Evolutionary conservation across 2,888 invertebrate genomes (phyloP).

Genomic region (Pandemis corylana): DNA sequence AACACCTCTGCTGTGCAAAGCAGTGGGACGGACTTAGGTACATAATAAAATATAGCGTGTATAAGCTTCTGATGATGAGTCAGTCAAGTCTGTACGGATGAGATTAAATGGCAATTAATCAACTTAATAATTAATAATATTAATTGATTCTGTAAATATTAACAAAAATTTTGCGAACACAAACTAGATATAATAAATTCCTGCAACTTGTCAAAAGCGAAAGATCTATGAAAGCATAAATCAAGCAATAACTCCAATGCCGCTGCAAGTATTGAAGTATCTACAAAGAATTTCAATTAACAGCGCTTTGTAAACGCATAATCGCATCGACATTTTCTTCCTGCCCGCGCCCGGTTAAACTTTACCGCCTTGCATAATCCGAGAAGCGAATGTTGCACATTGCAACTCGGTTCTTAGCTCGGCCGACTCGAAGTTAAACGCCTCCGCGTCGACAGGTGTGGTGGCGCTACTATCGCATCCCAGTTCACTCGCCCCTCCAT

Average conservation of each 20-base stretch:
- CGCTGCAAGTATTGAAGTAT: conserved; percentile 12
- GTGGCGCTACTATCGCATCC: conserved; percentile 59
- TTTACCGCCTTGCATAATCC: conserved; percentile 55
- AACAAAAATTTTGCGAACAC: too few species aligned
- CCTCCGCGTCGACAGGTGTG: conserved; percentile 65
- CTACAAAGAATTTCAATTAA: conserved; percentile 55
- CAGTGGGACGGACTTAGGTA: too few species aligned
- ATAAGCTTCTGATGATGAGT: too few species aligned
- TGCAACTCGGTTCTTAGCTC: conserved; percentile 54
- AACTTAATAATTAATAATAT: too few species aligned
- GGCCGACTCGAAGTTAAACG: conserved; percentile 38
- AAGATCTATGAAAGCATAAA: too few species aligned
- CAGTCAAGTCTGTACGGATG: too few species aligned
- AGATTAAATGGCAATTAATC: too few species aligned
- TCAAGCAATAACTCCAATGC: neutral
- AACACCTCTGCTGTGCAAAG: too few species aligned
- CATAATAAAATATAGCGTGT: too few species aligned
- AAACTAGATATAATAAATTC: too few species aligned
- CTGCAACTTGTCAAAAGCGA: too few species aligned
- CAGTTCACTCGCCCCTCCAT: conserved; percentile 49
- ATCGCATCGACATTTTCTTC: conserved; percentile 58
- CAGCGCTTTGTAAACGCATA: conserved; percentile 51
- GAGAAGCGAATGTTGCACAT: conserved; percentile 54
- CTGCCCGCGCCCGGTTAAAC: conserved; percentile 54
- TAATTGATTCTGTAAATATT: too few species aligned